Conservation (phyloP, 2,888 invertebrate genomes). For the Mactromeris polynyma region DNA sequence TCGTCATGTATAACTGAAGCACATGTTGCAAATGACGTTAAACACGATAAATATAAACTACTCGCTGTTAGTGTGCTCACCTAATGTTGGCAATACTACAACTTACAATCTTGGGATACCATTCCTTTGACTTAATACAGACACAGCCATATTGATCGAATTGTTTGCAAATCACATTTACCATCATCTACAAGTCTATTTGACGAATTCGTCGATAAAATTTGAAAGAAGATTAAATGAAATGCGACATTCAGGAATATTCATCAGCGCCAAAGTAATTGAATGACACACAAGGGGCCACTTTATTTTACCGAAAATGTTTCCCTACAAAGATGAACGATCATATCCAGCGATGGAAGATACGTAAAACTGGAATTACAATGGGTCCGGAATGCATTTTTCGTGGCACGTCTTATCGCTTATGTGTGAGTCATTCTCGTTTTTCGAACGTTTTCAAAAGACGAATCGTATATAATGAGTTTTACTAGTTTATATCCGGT, state of each 20-base stretch:
- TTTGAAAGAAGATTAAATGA: background rate
- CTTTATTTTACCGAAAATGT: conserved; percentile 9
- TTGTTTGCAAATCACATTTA: background rate
- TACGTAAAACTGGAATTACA: background rate
- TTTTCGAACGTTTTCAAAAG: background rate
- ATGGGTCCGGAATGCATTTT: background rate
- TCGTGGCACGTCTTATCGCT: background rate
- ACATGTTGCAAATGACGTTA: too few species aligned
- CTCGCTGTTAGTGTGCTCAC: too few species aligned
- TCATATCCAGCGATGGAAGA: background rate
- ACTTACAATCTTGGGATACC: background rate
- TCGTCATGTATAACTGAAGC: too few species aligned
- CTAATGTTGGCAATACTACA: background rate
- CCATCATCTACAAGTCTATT: background rate
- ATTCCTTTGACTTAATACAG: background rate
- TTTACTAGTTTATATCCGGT: background rate
- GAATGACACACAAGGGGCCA: conserved; percentile 27
- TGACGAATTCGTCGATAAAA: background rate
- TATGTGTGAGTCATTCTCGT: background rate
- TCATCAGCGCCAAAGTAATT: conserved; percentile 23
- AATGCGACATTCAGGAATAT: background rate
- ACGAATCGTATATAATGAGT: background rate
- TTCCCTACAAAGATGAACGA: background rate
- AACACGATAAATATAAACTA: too few species aligned
- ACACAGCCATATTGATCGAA: background rate